Percentiles rank a stretch among this genome's conserved stretches.
phyloP scores from a whole-genome alignment of 2,888 invertebrate species.

The Ormia ochracea region DNA sequence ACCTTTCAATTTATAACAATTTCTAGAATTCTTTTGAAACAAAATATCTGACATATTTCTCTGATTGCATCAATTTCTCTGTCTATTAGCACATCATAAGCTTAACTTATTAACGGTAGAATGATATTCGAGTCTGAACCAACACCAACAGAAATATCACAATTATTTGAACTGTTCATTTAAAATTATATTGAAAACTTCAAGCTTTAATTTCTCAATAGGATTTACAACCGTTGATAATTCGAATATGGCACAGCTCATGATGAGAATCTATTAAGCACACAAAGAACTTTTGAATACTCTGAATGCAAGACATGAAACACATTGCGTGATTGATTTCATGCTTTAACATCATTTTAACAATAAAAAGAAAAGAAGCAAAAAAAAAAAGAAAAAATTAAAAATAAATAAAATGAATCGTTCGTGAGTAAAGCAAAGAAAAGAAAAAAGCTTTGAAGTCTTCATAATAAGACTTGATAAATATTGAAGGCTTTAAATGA shows the following conservation, averaged over 20 bases:
- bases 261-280: constrained; percentile 37
- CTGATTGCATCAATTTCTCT: background rate
- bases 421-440: background rate
- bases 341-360: constrained; percentile 55
- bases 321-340: constrained; percentile 61
- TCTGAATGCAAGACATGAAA: background rate
- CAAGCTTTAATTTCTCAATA: constrained; percentile 17
- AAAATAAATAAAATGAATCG: background rate
- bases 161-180: constrained; percentile 33
- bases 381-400: too few species aligned
- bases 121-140: background rate
- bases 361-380: constrained; percentile 26
- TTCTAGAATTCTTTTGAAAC: too few species aligned
- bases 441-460: background rate
- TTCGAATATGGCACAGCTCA: background rate
- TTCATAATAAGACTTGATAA: background rate
- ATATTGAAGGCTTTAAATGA: background rate
- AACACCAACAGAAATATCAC: background rate
- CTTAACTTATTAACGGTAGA: constrained; percentile 31
- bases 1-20: too few species aligned
- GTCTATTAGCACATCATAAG: constrained; percentile 19
- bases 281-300: constrained; percentile 23
- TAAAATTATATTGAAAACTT: constrained; percentile 37
- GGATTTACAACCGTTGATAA: constrained; percentile 16
- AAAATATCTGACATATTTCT: background rate